phyloP scores from a whole-genome alignment of 1,140 invertebrate species.

The Bombus soroeensis region DNA sequence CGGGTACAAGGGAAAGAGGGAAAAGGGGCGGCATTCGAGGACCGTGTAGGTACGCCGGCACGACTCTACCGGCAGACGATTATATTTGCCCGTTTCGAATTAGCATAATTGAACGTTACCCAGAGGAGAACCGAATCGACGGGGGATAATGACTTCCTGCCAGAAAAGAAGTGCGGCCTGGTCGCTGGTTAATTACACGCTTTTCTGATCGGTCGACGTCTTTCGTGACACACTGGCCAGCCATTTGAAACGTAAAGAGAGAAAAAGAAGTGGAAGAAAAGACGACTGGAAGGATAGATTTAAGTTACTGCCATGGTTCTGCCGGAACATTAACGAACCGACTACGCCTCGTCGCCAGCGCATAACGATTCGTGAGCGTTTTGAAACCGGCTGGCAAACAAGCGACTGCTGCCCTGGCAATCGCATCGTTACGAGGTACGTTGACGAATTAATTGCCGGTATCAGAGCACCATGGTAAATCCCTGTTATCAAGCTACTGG shows the following conservation, averaged over 20 bases:
- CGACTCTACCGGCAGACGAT: conserved; percentile 52
- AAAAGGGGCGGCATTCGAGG: conserved; percentile 22
- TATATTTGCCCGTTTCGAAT: conserved; percentile 70
- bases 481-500: conserved; percentile 34
- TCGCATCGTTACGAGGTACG: conserved; percentile 33
- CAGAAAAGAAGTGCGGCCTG: conserved; percentile 64
- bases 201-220: conserved; percentile 52
- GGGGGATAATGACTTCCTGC: conserved; percentile 73
- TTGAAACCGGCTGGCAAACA: conserved; percentile 43
- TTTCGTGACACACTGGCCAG: background rate
- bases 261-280: background rate
- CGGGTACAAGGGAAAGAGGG: background rate
- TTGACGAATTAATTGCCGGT: conserved; percentile 64
- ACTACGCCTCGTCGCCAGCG: conserved; percentile 18
- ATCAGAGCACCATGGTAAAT: conserved; percentile 35
- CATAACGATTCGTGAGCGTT: conserved; percentile 13
- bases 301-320: conserved; percentile 13
- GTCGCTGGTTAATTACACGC: conserved; percentile 69
- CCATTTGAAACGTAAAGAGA: conserved; percentile 4
- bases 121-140: conserved; percentile 59
- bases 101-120: conserved; percentile 77
- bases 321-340: conserved; percentile 55
- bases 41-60: conserved; percentile 20
- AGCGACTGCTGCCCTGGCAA: conserved; percentile 20
- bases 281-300: conserved; percentile 13